Conservation (phyloP, 1,140 invertebrate genomes). For the Macrocentrus cingulum region DNA sequence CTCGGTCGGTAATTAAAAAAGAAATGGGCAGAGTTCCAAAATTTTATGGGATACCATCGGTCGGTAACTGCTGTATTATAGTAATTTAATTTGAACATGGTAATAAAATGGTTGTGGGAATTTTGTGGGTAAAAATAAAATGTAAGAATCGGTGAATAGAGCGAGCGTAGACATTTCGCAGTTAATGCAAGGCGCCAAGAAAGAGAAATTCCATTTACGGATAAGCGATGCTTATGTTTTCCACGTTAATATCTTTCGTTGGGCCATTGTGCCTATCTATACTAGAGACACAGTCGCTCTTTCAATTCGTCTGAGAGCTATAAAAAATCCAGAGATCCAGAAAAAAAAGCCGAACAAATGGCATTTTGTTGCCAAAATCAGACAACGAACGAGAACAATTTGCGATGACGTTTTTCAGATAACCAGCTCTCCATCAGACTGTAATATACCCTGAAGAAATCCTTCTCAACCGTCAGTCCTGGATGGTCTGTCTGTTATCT, state of each 20-base stretch:
- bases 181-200: conserved; percentile 26
- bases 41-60: not conserved
- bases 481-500: conserved; percentile 21
- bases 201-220: conserved; percentile 23
- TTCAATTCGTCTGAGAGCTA: not conserved
- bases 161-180: conserved; percentile 4
- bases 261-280: conserved; percentile 21
- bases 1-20: too few species aligned
- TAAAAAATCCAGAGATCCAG: not conserved
- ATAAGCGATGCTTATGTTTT: conserved; percentile 22
- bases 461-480: conserved; percentile 13
- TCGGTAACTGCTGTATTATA: too few species aligned
- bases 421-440: conserved; percentile 14
- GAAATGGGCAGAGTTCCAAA: not conserved
- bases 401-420: conserved; percentile 32
- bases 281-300: not conserved
- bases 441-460: conserved; percentile 20
- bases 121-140: not conserved
- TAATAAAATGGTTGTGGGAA: too few species aligned
- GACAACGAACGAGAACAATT: conserved; percentile 32
- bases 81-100: too few species aligned
- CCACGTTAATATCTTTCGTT: conserved; percentile 18
- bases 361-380: conserved; percentile 33
- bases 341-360: conserved; percentile 11
- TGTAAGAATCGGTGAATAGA: not conserved